phyloP scores from a whole-genome alignment of 2,888 invertebrate species.

The Melanotus villosus region DNA sequence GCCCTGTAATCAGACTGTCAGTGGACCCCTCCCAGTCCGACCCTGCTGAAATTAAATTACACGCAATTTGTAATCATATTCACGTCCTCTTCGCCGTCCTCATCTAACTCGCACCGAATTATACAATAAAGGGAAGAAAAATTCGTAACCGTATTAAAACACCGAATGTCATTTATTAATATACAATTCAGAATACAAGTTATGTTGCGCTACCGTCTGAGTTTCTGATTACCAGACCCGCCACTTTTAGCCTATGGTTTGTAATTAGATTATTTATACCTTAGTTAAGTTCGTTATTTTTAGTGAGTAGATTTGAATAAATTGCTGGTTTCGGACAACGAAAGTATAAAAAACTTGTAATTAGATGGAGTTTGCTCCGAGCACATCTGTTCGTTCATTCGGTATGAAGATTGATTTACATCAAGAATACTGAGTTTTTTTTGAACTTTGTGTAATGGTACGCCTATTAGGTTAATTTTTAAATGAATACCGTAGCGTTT shows the following conservation, averaged over 20 bases:
- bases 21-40: constrained; percentile 67
- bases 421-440: background rate
- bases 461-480: too few relatives aligned
- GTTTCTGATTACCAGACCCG: constrained; percentile 61
- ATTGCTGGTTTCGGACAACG: constrained; percentile 5
- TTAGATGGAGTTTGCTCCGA: background rate
- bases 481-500: too few relatives aligned
- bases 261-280: constrained; percentile 66
- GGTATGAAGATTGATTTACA: background rate
- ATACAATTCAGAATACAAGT: constrained; percentile 56
- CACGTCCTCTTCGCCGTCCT: constrained; percentile 56
- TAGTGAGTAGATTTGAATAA: constrained; percentile 22
- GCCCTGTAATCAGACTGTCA: constrained; percentile 68
- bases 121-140: constrained; percentile 31
- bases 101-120: constrained; percentile 30
- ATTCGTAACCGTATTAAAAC: background rate
- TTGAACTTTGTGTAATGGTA: too few relatives aligned
- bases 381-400: background rate
- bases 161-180: constrained; percentile 27
- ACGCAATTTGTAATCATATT: constrained; percentile 61
- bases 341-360: constrained; percentile 8
- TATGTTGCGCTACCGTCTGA: constrained; percentile 63
- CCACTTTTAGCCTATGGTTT: constrained; percentile 62
- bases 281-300: constrained; percentile 54
- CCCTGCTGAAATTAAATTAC: constrained; percentile 70